phyloP scores from a whole-genome alignment of 1,140 invertebrate genomes.

The Physella acuta region DNA sequence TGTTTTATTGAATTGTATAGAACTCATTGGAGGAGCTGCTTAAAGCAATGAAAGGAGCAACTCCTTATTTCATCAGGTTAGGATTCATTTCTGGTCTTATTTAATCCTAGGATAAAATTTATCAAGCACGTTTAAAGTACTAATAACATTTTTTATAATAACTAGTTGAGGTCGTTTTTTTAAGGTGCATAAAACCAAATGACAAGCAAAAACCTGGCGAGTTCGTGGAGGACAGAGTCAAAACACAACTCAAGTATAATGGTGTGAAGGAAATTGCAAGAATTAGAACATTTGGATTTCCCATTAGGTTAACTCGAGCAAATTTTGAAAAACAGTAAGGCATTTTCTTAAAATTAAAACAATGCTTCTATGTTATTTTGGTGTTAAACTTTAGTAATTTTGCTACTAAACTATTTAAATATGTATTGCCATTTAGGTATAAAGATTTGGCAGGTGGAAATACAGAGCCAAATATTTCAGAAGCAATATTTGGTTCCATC shows the following conservation, averaged over 20 bases:
- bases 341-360: too few species aligned
- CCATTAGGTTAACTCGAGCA: background rate
- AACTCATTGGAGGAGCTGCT: constrained; percentile 4
- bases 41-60: constrained; percentile 5
- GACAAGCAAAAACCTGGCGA: constrained; percentile 67
- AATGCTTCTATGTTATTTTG: too few species aligned
- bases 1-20: too few species aligned
- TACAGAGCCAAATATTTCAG: background rate
- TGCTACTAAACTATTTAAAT: background rate
- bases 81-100: background rate
- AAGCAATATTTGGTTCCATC: background rate
- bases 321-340: constrained; percentile 12
- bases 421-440: background rate
- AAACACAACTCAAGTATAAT: constrained; percentile 71
- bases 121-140: too few species aligned
- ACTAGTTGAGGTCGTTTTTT: too few species aligned
- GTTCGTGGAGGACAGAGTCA: constrained; percentile 72
- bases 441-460: background rate
- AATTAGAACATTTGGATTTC: constrained; percentile 33
- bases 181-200: constrained; percentile 80
- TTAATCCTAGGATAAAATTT: too few species aligned
- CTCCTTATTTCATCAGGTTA: constrained; percentile 21
- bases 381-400: too few species aligned
- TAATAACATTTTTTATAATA: too few species aligned
- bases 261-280: constrained; percentile 51